Evolutionary conservation across 2,797 vertebrate species (phyloP).

Genomic region (Chloroceryle amazona): DNA sequence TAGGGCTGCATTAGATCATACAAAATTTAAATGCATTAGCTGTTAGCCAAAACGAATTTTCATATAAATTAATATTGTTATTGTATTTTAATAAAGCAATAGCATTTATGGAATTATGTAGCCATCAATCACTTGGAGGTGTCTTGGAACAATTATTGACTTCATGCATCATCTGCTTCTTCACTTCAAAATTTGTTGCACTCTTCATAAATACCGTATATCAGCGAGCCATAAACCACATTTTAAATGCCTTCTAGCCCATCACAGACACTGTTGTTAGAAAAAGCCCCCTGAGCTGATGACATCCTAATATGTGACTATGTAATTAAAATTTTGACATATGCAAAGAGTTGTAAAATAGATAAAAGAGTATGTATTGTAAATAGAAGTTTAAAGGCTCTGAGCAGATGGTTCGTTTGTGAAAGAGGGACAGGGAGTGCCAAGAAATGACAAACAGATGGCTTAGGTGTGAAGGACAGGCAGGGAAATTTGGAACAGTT

Average conservation of each 20-base stretch:
- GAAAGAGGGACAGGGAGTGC: conserved; percentile 67
- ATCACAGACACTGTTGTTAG: background rate
- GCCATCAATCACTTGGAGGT: conserved; percentile 61
- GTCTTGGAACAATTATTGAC: conserved; percentile 66
- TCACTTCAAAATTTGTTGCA: conserved; percentile 61
- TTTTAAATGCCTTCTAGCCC: conserved; percentile 33
- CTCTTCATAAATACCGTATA: conserved; percentile 55
- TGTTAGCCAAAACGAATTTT: conserved; percentile 66
- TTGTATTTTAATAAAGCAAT: conserved; percentile 67
- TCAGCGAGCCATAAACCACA: conserved; percentile 26
- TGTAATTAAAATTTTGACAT: conserved; percentile 78
- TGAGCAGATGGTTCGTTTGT: conserved; percentile 77
- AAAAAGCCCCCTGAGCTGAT: conserved; percentile 34
- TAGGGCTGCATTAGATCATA: conserved; percentile 21
- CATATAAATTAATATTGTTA: conserved; percentile 74
- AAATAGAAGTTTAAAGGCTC: conserved; percentile 75
- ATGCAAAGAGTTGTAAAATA: conserved; percentile 69
- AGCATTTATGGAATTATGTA: conserved; percentile 65
- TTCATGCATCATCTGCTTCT: conserved; percentile 68
- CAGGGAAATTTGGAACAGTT: conserved; percentile 31
- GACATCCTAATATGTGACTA: conserved; percentile 48
- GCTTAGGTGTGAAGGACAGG: conserved; percentile 61
- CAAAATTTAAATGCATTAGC: conserved; percentile 58
- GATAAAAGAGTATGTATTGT: conserved; percentile 61
- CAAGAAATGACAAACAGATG: conserved; percentile 76